Evolutionary conservation across 2,797 vertebrate genomes (phyloP).

Genomic region (Lithobates sylvaticus): DNA sequence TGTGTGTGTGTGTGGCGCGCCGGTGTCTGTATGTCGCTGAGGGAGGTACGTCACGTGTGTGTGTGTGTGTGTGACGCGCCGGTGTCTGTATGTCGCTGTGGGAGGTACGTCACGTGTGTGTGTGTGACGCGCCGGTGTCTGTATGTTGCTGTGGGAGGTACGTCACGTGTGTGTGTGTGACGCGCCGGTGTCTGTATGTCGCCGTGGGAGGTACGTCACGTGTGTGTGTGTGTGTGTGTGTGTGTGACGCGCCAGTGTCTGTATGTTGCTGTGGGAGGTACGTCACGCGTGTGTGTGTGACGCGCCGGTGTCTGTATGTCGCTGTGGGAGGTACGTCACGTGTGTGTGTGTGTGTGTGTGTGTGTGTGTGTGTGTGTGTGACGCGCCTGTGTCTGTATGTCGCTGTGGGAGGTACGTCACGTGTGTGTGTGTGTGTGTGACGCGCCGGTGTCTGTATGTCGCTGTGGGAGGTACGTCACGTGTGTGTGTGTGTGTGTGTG

Average conservation of each 20-base stretch:
- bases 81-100: background rate
- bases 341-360: background rate
- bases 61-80: conserved; percentile 9
- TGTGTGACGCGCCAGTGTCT: too few species aligned
- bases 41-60: background rate
- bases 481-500: too few species aligned
- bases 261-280: too few species aligned
- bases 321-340: conserved; percentile 12
- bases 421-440: too few species aligned
- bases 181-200: background rate
- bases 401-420: too few species aligned
- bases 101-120: background rate
- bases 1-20: conserved; percentile 11
- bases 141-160: background rate
- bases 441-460: too few species aligned
- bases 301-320: too few species aligned
- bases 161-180: conserved; percentile 11
- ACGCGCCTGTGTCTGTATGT: too few species aligned
- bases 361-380: too few species aligned
- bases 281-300: too few species aligned
- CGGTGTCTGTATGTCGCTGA: background rate
- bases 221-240: background rate
- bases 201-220: background rate
- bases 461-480: too few species aligned
- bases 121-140: conserved; percentile 1